These are phyloP conservation scores for Cirrhinus molitorella DNA, from an alignment of 2,797 vertebrate species.

Conservation along the genomic window DNA sequence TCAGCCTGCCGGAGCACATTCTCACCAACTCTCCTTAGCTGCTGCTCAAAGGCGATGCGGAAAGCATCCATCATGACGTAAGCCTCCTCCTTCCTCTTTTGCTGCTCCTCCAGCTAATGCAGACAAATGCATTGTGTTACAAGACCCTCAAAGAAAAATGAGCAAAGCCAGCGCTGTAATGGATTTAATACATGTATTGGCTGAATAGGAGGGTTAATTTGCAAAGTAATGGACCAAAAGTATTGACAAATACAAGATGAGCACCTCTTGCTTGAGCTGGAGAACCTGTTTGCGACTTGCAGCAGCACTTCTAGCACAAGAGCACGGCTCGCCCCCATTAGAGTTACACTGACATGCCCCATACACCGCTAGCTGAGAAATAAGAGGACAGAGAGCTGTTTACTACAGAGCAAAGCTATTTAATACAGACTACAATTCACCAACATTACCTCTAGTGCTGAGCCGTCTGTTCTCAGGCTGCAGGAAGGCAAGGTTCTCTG, in stretches of 20 bases:
- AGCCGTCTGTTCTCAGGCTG: slow-evolving; percentile 74
- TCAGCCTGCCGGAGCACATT: slow-evolving; percentile 82
- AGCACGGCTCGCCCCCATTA: slow-evolving; percentile 76
- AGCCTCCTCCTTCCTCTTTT: slow-evolving; percentile 86
- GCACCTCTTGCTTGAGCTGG: slow-evolving; percentile 87
- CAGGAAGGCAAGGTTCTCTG: slow-evolving; percentile 73
- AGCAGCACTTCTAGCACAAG: slow-evolving; percentile 84
- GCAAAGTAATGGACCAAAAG: slow-evolving; percentile 19
- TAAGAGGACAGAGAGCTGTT: slow-evolving; percentile 29
- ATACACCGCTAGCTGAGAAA: slow-evolving; percentile 83
- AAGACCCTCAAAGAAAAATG: slow-evolving; percentile 20
- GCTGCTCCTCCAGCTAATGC: slow-evolving; percentile 81
- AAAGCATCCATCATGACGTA: slow-evolving; percentile 89
- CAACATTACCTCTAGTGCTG: slow-evolving; percentile 83
- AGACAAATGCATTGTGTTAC: slow-evolving; percentile 44
- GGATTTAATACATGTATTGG: slow-evolving; percentile 14
- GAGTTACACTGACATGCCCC: slow-evolving; percentile 84
- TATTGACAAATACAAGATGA: not conserved
- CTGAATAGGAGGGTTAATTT: not conserved
- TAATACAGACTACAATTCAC: not conserved
- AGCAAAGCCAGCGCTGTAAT: not conserved
- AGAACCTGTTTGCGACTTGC: slow-evolving; percentile 84
- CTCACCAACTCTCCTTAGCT: slow-evolving; percentile 86
- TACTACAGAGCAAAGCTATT: not conserved
- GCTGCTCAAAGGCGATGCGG: slow-evolving; percentile 93